phyloP scores from a whole-genome alignment of 2,113 vertebrate species.

The Hippolais icterina region DNA sequence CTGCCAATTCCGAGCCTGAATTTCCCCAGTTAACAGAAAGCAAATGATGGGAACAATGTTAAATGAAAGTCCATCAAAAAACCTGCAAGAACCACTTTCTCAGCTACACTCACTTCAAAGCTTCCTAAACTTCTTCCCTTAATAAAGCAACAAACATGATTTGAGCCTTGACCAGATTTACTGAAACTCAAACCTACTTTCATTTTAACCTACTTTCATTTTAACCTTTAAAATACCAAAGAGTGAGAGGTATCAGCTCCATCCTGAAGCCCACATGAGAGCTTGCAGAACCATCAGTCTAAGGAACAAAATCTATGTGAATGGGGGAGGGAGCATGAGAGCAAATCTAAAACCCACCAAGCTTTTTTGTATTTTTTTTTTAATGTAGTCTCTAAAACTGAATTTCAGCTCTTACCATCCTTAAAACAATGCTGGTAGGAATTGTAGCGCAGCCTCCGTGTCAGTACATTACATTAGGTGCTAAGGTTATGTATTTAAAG shows the following conservation, averaged over 20 bases:
- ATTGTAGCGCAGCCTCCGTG: not conserved
- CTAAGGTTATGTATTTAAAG: constrained; percentile 60
- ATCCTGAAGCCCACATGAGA: not conserved
- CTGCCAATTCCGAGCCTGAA: not conserved
- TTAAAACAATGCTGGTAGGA: not conserved
- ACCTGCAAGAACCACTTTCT: not conserved
- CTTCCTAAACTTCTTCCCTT: not conserved
- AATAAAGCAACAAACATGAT: not conserved
- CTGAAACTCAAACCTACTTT: not conserved
- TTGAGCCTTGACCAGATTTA: not conserved
- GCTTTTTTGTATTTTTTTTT: not conserved
- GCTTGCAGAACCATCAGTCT: not conserved
- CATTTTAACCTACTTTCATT: not conserved
- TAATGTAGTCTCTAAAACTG: not conserved
- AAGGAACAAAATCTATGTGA: not conserved
- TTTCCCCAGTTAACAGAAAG: not conserved
- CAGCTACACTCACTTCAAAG: not conserved
- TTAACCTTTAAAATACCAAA: not conserved
- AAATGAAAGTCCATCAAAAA: not conserved
- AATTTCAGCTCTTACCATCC: not conserved
- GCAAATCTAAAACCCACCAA: not conserved
- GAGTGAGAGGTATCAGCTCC: fast-evolving
- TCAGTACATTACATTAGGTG: constrained; percentile 48
- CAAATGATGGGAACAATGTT: fast-evolving
- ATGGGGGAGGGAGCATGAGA: not conserved